Percentiles rank a stretch among this genome's conserved stretches.
Conservation (phyloP, 2,888 invertebrate species). For the Tenthredo amoena region DNA sequence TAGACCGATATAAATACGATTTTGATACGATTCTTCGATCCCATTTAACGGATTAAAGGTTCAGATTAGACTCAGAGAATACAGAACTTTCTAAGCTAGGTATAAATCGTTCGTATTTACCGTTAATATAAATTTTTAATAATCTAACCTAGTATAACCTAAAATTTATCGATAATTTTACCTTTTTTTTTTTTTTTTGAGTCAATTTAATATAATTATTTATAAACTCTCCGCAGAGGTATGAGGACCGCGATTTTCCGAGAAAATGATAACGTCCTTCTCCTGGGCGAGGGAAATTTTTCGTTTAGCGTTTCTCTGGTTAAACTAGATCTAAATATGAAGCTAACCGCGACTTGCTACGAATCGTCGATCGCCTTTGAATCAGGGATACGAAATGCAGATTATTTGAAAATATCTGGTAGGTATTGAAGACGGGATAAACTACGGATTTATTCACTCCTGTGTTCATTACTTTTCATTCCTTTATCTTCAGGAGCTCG, state of each 20-base stretch:
- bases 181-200: no score
- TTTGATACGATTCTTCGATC: not conserved
- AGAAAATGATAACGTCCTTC: slow-evolving; percentile 72
- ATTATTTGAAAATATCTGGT: slow-evolving; percentile 71
- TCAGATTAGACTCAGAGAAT: not conserved
- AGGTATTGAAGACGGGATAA: slow-evolving; percentile 60
- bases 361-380: slow-evolving; percentile 71
- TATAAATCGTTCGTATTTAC: not conserved
- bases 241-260: slow-evolving; percentile 69
- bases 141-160: slow-evolving; percentile 2
- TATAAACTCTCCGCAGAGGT: not conserved
- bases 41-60: not conserved
- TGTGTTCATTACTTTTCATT: slow-evolving; percentile 58
- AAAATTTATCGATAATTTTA: not conserved
- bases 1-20: not conserved
- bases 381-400: slow-evolving; percentile 69
- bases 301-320: slow-evolving; percentile 78
- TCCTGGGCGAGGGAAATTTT: slow-evolving; percentile 81
- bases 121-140: not conserved
- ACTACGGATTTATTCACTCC: slow-evolving; percentile 26
- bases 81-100: not conserved
- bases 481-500: slow-evolving; percentile 76
- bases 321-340: slow-evolving; percentile 67
- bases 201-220: not conserved
- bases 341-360: slow-evolving; percentile 76